phyloP scores from a whole-genome alignment of 2,113 vertebrate species.

The Ophiodon elongatus region DNA sequence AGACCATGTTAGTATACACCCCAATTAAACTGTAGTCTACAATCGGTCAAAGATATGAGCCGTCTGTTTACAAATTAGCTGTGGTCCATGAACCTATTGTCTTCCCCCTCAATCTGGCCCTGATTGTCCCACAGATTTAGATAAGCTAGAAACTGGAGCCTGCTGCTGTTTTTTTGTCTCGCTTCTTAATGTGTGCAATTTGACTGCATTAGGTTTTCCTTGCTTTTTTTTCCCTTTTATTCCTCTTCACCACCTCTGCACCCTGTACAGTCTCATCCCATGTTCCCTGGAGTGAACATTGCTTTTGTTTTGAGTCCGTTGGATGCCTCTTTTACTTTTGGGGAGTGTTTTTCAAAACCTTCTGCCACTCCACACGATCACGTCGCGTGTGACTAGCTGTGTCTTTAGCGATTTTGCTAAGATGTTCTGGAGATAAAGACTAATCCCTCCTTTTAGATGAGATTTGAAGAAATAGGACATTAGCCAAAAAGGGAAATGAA shows the following conservation, averaged over 20 bases:
- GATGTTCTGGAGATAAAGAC: neutral
- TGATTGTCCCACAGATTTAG: slow-evolving; percentile 22
- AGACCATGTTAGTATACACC: neutral
- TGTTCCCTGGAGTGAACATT: slow-evolving; percentile 15
- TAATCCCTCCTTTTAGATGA: neutral
- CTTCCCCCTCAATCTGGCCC: slow-evolving; percentile 6
- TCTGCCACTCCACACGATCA: neutral
- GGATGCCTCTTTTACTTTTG: slow-evolving; percentile 18
- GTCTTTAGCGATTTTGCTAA: neutral
- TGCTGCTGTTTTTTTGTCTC: slow-evolving; percentile 18
- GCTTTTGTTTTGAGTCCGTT: slow-evolving; percentile 46
- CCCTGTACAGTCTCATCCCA: slow-evolving; percentile 34
- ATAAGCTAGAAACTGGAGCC: slow-evolving; percentile 27
- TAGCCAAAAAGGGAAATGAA: slow-evolving; percentile 50
- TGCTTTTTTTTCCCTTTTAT: neutral
- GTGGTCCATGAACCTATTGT: slow-evolving; percentile 20
- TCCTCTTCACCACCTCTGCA: slow-evolving; percentile 27
- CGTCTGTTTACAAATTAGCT: slow-evolving; percentile 14
- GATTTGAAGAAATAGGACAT: slow-evolving; percentile 3
- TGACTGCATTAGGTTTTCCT: neutral
- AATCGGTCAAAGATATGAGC: slow-evolving; percentile 21
- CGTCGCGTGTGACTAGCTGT: neutral
- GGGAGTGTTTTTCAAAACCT: neutral
- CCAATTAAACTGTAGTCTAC: slow-evolving; percentile 20
- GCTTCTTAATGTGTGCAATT: slow-evolving; percentile 11